Conservation (phyloP, 2,888 invertebrate species). For the Yponomeuta sedellus region DNA sequence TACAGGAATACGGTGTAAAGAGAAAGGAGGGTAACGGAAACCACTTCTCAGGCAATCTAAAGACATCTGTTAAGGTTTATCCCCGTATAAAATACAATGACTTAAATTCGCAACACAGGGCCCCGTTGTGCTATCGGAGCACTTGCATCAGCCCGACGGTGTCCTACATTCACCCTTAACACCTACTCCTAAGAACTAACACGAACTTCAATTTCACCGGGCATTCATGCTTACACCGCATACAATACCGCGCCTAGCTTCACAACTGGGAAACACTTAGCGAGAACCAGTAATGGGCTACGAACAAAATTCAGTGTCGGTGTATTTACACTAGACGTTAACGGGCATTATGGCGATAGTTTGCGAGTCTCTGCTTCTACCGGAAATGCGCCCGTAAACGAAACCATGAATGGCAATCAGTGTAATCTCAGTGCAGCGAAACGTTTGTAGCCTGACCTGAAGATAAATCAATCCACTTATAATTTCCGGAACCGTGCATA, state of each 20-base stretch:
- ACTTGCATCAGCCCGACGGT: conserved; percentile 28
- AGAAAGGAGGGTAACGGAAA: background rate
- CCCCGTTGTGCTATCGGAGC: conserved; percentile 33
- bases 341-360: background rate
- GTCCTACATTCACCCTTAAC: conserved; percentile 35
- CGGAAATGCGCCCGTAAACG: conserved; percentile 5
- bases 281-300: conserved; percentile 4
- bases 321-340: background rate
- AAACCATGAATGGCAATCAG: background rate
- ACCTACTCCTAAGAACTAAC: conserved; percentile 21
- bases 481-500: background rate
- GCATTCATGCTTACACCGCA: background rate
- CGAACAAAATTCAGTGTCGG: background rate
- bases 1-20: background rate
- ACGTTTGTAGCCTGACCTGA: background rate
- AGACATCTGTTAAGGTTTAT: conserved; percentile 2
- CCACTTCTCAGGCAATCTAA: background rate
- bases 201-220: background rate
- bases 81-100: conserved; percentile 13
- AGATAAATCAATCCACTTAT: background rate
- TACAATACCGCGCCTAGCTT: conserved; percentile 8
- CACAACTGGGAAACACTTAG: background rate
- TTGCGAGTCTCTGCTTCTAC: conserved; percentile 10
- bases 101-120: conserved; percentile 30
- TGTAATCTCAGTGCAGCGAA: background rate